Conservation (phyloP, 2,113 vertebrate species). For the Oxygymnocypris stewartii region DNA sequence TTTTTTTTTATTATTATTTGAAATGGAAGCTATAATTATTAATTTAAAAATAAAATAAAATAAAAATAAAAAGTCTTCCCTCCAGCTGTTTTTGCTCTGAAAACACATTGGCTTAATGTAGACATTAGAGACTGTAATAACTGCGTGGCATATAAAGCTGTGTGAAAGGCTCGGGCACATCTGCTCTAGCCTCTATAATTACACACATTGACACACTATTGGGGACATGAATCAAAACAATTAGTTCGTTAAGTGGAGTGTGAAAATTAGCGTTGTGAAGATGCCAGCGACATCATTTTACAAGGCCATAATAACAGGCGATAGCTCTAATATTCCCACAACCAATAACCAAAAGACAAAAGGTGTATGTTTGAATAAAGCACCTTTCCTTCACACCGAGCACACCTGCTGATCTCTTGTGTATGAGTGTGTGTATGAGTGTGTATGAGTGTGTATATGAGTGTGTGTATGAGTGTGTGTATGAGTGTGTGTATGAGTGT, state of each 20-base stretch:
- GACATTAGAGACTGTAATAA: neutral
- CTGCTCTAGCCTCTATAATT: slow-evolving; percentile 1
- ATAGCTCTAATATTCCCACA: neutral
- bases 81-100: neutral
- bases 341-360: slow-evolving; percentile 3
- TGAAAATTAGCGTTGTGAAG: neutral
- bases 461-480: too few species aligned
- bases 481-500: too few species aligned
- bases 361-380: neutral
- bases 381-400: neutral
- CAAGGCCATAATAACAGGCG: neutral
- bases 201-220: neutral
- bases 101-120: neutral
- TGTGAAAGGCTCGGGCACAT: too few species aligned
- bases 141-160: neutral
- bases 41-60: too few species aligned
- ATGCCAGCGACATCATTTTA: neutral
- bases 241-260: neutral
- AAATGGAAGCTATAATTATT: too few species aligned
- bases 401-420: neutral
- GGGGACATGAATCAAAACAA: neutral
- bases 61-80: too few species aligned
- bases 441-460: too few species aligned
- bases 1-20: too few species aligned
- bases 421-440: too few species aligned